phyloP scores from a whole-genome alignment of 2,888 invertebrate genomes.

The Cheiracanthium punctorium region DNA sequence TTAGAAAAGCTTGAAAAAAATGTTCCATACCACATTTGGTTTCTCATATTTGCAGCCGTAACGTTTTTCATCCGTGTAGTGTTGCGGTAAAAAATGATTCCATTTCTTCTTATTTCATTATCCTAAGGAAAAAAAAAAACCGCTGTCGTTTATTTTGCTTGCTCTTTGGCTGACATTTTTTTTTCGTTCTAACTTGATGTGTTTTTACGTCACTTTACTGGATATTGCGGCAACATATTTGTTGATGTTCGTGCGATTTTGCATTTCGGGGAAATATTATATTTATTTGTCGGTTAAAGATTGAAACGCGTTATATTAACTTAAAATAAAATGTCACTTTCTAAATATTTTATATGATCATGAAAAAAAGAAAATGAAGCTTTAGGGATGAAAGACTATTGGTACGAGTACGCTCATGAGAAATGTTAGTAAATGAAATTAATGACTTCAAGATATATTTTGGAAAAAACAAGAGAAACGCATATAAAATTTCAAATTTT shows the following conservation, averaged over 20 bases:
- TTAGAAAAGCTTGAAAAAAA: background rate
- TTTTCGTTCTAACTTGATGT: background rate
- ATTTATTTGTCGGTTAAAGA: background rate
- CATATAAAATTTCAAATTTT: no score
- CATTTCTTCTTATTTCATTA: background rate
- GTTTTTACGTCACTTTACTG: background rate
- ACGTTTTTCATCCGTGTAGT: background rate
- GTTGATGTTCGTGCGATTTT: background rate
- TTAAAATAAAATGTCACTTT: no score
- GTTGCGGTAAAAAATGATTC: slow-evolving; percentile 1
- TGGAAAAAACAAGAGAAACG: no score
- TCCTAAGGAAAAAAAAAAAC: background rate
- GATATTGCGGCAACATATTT: background rate
- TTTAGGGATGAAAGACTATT: no score
- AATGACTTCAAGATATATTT: no score
- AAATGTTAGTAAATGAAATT: no score
- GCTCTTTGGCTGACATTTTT: background rate
- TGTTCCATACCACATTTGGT: background rate
- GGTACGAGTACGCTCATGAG: no score
- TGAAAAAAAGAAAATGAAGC: no score
- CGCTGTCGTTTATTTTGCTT: background rate
- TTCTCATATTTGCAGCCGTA: background rate
- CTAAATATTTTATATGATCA: no score
- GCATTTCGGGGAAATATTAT: background rate
- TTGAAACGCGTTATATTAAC: background rate